A percentile compares a stretch with the other conserved stretches of the same genome.
These are phyloP conservation scores for Trichogramma evanescens DNA, from an alignment of 2,888 invertebrate genomes.

Conservation along the genomic window DNA sequence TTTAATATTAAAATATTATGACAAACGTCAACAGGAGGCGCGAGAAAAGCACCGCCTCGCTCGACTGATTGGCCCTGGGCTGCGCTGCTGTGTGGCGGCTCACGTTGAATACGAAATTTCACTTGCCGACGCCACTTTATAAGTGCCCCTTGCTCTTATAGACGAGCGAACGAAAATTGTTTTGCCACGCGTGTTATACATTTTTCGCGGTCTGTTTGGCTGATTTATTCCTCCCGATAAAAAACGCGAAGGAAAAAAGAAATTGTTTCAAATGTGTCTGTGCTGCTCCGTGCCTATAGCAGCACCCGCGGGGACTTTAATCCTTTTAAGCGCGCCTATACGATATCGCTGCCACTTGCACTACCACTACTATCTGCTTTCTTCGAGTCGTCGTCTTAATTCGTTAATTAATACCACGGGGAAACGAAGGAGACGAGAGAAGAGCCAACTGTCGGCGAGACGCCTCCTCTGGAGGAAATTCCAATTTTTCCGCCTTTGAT, in stretches of 20 bases:
- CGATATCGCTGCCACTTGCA: too few relatives aligned
- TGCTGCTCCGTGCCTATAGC: background rate
- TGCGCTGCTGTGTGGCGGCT: slow-evolving; percentile 21
- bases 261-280: background rate
- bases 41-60: slow-evolving; percentile 22
- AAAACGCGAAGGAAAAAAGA: background rate
- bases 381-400: slow-evolving; percentile 33
- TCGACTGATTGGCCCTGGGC: slow-evolving; percentile 41
- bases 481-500: slow-evolving; percentile 15
- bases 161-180: slow-evolving; percentile 8
- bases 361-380: background rate
- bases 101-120: slow-evolving; percentile 40
- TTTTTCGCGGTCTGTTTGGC: background rate
- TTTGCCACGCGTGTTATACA: background rate
- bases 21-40: slow-evolving; percentile 46
- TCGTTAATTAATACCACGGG: slow-evolving; percentile 41
- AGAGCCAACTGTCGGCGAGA: slow-evolving; percentile 3
- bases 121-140: background rate
- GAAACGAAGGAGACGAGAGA: background rate
- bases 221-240: background rate
- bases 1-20: slow-evolving; percentile 50
- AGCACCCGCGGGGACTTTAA: slow-evolving; percentile 20
- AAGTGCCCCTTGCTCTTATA: too few relatives aligned
- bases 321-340: slow-evolving; percentile 22
- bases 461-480: slow-evolving; percentile 12